Percentiles rank a stretch among this genome's conserved stretches.
phyloP scores from a whole-genome alignment of 2,888 invertebrate genomes.

The Aspidapion aeneum region DNA sequence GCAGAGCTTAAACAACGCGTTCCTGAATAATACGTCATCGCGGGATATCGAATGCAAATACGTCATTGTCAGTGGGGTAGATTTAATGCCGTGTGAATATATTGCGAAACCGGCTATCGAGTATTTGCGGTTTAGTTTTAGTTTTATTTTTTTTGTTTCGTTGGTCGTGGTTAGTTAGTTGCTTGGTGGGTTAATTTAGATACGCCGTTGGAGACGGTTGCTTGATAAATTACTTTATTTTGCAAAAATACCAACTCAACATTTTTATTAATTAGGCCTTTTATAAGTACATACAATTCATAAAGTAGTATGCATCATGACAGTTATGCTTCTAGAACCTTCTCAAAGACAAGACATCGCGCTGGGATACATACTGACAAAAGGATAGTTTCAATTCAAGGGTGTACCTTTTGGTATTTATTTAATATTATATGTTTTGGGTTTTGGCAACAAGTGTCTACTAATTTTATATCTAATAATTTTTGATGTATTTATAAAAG shows the following conservation, averaged over 20 bases:
- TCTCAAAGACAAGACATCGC: too few species aligned
- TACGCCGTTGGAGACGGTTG: background rate
- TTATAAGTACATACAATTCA: too few species aligned
- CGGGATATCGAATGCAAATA: constrained; percentile 1
- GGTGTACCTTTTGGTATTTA: too few species aligned
- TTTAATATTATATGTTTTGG: too few species aligned
- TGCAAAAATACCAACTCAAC: background rate
- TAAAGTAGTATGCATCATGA: too few species aligned
- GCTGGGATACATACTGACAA: too few species aligned
- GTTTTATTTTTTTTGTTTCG: background rate
- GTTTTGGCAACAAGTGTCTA: too few species aligned
- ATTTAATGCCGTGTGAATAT: background rate
- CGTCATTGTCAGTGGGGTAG: background rate
- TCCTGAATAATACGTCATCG: constrained; percentile 3
- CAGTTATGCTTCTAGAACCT: too few species aligned
- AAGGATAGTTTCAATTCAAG: too few species aligned
- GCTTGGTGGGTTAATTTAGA: background rate
- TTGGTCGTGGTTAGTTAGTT: background rate
- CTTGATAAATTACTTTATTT: background rate
- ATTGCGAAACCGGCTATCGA: background rate
- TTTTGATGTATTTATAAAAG: too few species aligned
- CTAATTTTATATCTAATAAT: too few species aligned
- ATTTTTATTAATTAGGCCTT: too few species aligned
- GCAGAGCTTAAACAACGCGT: background rate
- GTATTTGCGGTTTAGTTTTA: background rate